Evolutionary conservation across 2,797 vertebrate genomes (phyloP), one percentile per base, ranked within the genome.

Genomic region (Tenualosa thibaudeaui): DNA sequence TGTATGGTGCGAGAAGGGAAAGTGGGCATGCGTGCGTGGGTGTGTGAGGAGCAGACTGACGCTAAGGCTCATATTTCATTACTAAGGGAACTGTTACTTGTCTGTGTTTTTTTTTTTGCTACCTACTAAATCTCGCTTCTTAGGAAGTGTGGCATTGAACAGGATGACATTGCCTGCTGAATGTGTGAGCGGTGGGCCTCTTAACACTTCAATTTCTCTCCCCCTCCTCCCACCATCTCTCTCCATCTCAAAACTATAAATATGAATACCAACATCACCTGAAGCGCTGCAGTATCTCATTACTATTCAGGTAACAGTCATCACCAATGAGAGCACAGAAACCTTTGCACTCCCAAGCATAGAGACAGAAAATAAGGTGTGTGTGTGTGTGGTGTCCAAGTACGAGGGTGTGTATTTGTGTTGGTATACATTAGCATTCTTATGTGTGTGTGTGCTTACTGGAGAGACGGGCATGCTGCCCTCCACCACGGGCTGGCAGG

Each of bases 401-500:
- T 31, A 31, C 31, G 31, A 31, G 50, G 8, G 50, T 51, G 50
- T 51, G 50, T 46, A 46, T 46, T 46, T 7, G 46, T 46, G 46
- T 46, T 46, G 3, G 3, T 46, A 62, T 24, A 19, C 22, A 62
- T 10, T 2, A 9, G 50, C 8, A 8, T 51, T 5, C 12, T 2
- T 12, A 8, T 53, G 51, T 53, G 51, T 13, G 13, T 15, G 51
- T 3, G 12, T 15, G 3, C 95, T 92, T 96, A 99, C 98, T 94
- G 97, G 96, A 90, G 97, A 97, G 89, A 98, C 94, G 1, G 97
- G 96, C 92, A 96, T 96, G 89, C 96, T 96, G 89, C 98, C 98
- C 89, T 99, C 98, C 9, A 95, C 96, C 82, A 96, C 97, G 49
- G 98, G 98, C 88, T 99, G 98, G 92, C 97, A 99, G 85, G 98